Conservation (phyloP, 1,140 invertebrate genomes). For the Hyposmocoma kahamanoa region DNA sequence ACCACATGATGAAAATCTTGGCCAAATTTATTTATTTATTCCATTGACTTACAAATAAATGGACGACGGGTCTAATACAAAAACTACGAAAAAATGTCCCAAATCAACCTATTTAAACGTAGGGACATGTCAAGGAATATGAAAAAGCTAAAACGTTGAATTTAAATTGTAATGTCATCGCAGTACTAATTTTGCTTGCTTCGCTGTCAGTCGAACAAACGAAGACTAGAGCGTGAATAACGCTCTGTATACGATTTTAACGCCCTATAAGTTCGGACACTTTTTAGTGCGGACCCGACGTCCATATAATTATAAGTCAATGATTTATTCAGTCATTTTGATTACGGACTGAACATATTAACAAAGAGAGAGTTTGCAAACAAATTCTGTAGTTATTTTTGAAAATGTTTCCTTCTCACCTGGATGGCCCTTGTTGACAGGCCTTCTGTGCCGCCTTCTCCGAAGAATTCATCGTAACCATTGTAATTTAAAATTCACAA, state of each 20-base stretch:
- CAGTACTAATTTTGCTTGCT: too few species aligned
- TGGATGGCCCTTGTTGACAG: conserved; percentile 63
- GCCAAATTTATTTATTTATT: too few species aligned
- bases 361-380: background rate
- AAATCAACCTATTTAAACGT: too few species aligned
- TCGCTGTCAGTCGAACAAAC: too few species aligned
- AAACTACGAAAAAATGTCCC: too few species aligned
- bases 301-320: background rate
- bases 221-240: background rate
- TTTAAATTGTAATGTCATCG: too few species aligned
- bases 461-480: conserved; percentile 72
- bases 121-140: too few species aligned
- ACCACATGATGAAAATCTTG: too few species aligned
- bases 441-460: conserved; percentile 66
- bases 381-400: background rate
- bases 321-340: background rate
- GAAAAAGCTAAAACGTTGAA: too few species aligned
- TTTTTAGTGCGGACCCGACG: background rate
- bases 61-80: too few species aligned
- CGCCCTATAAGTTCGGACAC: background rate
- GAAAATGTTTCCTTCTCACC: conserved; percentile 18
- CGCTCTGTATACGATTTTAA: background rate
- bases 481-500: conserved; percentile 43
- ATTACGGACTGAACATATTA: background rate
- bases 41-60: too few species aligned